Evolutionary conservation across 1,140 invertebrate species (phyloP).

Genomic region (Drosophila trapezifrons): DNA sequence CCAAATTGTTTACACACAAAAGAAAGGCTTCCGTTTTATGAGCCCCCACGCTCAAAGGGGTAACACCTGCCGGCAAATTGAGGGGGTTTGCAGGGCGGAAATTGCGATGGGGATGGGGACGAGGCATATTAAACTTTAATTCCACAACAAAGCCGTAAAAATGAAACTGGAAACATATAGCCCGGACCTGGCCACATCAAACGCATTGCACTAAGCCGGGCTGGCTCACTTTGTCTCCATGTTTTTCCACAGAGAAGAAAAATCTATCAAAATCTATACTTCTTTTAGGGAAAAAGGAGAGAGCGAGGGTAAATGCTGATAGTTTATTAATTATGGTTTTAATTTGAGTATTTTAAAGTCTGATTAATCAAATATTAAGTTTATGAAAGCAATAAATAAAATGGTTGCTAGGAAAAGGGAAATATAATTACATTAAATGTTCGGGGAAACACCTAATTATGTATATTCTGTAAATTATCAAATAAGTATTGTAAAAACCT

Average conservation of each 20-base stretch:
- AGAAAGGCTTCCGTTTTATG: constrained; percentile 35
- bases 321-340: no score
- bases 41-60: constrained; percentile 32
- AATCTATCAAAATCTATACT: background rate
- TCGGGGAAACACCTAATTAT: no score
- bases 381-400: no score
- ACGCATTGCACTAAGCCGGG: constrained; percentile 40
- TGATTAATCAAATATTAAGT: no score
- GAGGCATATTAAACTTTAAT: constrained; percentile 55
- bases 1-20: constrained; percentile 45
- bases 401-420: no score
- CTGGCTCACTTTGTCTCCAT: constrained; percentile 13
- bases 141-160: constrained; percentile 61
- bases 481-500: no score
- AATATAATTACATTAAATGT: no score
- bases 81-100: background rate
- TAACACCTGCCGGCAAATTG: constrained; percentile 23
- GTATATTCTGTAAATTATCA: no score
- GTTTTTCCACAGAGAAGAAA: constrained; percentile 6
- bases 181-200: constrained; percentile 45
- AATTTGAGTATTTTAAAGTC: no score
- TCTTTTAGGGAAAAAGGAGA: no score
- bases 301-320: no score
- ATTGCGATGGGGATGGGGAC: background rate
- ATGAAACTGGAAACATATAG: constrained; percentile 26